Evolutionary conservation across 23 tunicate genomes (phyloP).

Genomic region (Styela clava): DNA sequence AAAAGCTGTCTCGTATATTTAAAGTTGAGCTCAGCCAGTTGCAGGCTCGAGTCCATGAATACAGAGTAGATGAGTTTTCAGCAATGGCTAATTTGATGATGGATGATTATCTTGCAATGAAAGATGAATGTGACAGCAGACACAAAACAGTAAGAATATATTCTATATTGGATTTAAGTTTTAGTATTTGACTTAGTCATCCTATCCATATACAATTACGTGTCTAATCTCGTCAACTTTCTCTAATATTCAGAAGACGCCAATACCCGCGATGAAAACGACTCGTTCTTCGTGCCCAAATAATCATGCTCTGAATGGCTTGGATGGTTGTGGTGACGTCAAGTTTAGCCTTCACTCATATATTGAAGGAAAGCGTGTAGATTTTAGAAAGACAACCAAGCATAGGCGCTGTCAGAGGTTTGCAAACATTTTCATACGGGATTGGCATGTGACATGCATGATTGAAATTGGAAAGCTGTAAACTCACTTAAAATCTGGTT

Average conservation of each 20-base stretch:
- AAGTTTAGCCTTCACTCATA: background rate
- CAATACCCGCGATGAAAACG: background rate
- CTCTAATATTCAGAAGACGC: background rate
- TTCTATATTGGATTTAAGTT: no score
- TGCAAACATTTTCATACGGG: background rate
- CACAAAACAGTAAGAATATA: background rate
- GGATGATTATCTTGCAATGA: slow-evolving; percentile 18
- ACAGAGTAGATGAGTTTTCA: slow-evolving; percentile 4
- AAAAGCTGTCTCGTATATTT: slow-evolving; percentile 12
- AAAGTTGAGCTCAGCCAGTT: background rate
- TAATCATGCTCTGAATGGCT: background rate
- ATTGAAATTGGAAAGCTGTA: no score
- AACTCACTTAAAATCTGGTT: no score
- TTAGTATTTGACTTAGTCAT: no score
- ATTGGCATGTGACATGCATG: no score
- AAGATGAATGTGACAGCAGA: background rate
- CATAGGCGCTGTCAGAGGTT: background rate
- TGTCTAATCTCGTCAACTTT: no score
- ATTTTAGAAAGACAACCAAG: background rate
- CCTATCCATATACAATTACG: no score
- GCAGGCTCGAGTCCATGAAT: slow-evolving; percentile 3
- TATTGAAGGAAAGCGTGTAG: background rate
- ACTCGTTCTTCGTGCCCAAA: background rate
- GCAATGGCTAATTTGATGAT: slow-evolving; percentile 18
- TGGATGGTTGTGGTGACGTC: background rate